Conservation (phyloP, 2,113 vertebrate species). For the Microcebus lehilahytsara region DNA sequence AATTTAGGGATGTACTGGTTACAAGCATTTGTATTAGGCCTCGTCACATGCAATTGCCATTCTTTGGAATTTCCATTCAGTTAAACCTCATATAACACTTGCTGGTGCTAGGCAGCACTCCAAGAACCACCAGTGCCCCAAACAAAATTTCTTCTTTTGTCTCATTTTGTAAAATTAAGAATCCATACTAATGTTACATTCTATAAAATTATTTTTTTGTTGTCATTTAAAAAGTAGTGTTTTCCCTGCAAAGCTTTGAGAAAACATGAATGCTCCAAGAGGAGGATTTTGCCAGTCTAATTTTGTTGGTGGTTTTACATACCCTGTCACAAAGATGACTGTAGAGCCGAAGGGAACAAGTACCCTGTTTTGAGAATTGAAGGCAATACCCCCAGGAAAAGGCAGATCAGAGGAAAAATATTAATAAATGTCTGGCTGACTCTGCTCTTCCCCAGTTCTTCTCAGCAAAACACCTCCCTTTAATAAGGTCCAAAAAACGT, state of each 20-base stretch:
- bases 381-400: not conserved
- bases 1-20: not conserved
- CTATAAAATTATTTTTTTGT: not conserved
- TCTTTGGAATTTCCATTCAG: not conserved
- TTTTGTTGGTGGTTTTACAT: not conserved
- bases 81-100: not conserved
- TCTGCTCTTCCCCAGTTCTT: not conserved
- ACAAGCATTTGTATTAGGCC: not conserved
- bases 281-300: not conserved
- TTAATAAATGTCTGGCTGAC: not conserved
- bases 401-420: not conserved
- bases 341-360: not conserved
- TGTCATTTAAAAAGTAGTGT: not conserved
- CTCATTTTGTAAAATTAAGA: not conserved
- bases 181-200: not conserved
- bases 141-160: not conserved
- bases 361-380: not conserved
- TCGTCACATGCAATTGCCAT: not conserved
- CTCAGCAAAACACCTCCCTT: constrained; percentile 9
- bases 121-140: not conserved
- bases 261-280: not conserved
- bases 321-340: not conserved
- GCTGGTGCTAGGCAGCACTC: not conserved
- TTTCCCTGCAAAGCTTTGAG: not conserved
- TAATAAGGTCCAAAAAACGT: not conserved